Percentiles rank a stretch among this genome's conserved stretches.
Conservation (phyloP, 2,113 vertebrate genomes). For the Myxocyprinus asiaticus region DNA sequence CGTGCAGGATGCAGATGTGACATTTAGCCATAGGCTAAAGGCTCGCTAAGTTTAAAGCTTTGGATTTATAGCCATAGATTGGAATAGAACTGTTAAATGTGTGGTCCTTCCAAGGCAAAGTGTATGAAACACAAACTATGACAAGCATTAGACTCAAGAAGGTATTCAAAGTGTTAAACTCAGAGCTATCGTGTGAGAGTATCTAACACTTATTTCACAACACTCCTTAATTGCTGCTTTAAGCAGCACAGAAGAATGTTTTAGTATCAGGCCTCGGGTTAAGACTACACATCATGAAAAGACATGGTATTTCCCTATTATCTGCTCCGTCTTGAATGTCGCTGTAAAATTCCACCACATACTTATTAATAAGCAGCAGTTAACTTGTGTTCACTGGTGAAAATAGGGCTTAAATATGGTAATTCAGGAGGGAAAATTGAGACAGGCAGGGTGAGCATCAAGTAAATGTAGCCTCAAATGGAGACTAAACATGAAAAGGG, state of each 20-base stretch:
- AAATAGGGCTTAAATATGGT: slow-evolving; percentile 50
- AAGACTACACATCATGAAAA: slow-evolving; percentile 46
- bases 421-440: slow-evolving; percentile 44
- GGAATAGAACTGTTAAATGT: slow-evolving; percentile 21
- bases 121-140: too few relatives aligned
- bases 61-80: slow-evolving; percentile 25
- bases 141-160: slow-evolving; percentile 55
- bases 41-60: slow-evolving; percentile 33
- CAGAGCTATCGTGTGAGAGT: slow-evolving; percentile 55
- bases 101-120: slow-evolving; percentile 39
- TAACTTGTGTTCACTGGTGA: slow-evolving; percentile 36
- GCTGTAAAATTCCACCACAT: slow-evolving; percentile 46
- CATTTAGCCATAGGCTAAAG: too few relatives aligned
- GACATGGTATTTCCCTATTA: slow-evolving; percentile 54
- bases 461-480: slow-evolving; percentile 31
- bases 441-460: slow-evolving; percentile 4
- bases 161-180: slow-evolving; percentile 50
- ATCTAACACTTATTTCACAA: slow-evolving; percentile 63
- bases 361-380: slow-evolving; percentile 42
- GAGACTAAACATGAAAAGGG: slow-evolving; percentile 13
- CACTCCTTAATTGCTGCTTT: slow-evolving; percentile 61
- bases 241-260: slow-evolving; percentile 51
- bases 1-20: slow-evolving; percentile 10
- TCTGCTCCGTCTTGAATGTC: slow-evolving; percentile 35
- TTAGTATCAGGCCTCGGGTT: slow-evolving; percentile 57